Base-by-base conservation (phyloP, 1,140 invertebrate species). In the Lanistes nyassanus region DNA sequence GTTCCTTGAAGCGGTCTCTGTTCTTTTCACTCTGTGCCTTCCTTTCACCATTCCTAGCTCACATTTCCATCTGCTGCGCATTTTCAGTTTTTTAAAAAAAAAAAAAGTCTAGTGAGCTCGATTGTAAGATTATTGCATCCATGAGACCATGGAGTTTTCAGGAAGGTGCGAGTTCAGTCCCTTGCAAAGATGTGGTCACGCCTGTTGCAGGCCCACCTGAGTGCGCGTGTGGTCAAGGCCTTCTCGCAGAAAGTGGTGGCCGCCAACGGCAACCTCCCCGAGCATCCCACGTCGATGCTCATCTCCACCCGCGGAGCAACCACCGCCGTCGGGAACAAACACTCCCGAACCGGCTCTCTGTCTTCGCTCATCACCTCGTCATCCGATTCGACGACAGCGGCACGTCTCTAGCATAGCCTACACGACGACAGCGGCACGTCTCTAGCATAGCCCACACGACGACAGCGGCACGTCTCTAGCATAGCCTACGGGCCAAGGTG, bases 161-260 rank as follows among this genome's bases (percentile, higher is more conserved):
- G n/a, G 31, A 37, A 5, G 62, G 23, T 36, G 19, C 21, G 34
- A 29, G 29, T 19, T 11, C 6, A 21, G 7, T 23, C 37, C 36
- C 6, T 73, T 36, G 42, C 26, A 21, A 42, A 34, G 26, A 3
- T 56, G 21, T 53, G 16, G 26, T 58, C 16, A 56, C 56, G 42
- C 58, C 56, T 62, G 51, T 80, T 76, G 37, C 73, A 85, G 83
- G 83, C 82, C 16, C 79, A 79, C 26, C 72, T 85, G 23, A 85
- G 83, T 77, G 83, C 83, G 19, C 77, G 81, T 47, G 80, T 80
- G 26, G 82, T 85, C 2, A 81, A 82, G 64, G 68, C 66, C 42
- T 85, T 85, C 72, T 79, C 83, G 5, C 72, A 76, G 42, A 81
- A 80, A 75, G 79, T 85, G 1, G 78, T 78, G n/a, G 76, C 76